A percentile compares a stretch with the other conserved stretches of the same genome.
Evolutionary conservation across 2,888 invertebrate genomes (phyloP).

Genomic region (Hyposoter dolosus): DNA sequence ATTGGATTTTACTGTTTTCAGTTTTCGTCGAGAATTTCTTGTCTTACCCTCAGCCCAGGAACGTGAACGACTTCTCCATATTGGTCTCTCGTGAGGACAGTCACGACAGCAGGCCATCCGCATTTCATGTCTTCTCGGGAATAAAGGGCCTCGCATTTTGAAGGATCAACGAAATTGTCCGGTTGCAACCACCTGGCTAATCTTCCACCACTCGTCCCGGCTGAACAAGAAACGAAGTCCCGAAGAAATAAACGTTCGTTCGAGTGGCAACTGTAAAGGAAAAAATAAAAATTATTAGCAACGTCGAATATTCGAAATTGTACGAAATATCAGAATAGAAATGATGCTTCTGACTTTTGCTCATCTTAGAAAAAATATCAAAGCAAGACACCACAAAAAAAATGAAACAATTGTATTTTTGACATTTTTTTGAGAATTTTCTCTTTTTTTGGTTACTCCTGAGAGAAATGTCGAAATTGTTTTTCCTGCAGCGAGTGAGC

Average conservation of each 20-base stretch:
- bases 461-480: no score
- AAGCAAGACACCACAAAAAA: not conserved
- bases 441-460: no score
- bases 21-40: not conserved
- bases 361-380: not conserved
- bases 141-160: constrained; percentile 93
- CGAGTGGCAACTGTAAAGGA: constrained; percentile 89
- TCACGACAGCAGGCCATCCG: constrained; percentile 94
- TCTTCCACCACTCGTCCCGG: constrained; percentile 95
- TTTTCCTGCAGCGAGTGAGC: no score
- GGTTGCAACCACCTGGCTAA: constrained; percentile 98
- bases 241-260: constrained; percentile 96
- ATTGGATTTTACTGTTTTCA: not conserved
- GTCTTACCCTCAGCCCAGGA: constrained; percentile 91
- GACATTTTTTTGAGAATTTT: not conserved
- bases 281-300: constrained; percentile 8
- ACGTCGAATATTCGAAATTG: not conserved
- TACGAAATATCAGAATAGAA: not conserved
- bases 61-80: constrained; percentile 95
- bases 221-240: constrained; percentile 95
- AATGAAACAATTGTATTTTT: not conserved
- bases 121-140: constrained; percentile 90
- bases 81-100: constrained; percentile 94
- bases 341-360: not conserved
- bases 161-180: constrained; percentile 95